Evolutionary conservation across 2,797 vertebrate genomes (phyloP).

Genomic region (Crocodylus rhombifer): DNA sequence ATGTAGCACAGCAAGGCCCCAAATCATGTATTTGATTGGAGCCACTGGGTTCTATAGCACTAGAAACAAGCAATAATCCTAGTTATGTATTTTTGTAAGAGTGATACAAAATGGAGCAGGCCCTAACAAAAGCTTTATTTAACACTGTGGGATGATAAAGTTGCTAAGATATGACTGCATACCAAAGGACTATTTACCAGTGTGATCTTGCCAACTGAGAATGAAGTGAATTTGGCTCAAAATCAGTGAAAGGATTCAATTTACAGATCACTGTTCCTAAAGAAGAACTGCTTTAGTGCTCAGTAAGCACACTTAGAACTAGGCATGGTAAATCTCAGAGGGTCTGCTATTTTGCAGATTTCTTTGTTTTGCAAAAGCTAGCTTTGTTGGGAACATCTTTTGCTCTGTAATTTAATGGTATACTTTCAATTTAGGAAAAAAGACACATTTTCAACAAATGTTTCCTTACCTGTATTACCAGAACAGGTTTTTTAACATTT

Average conservation of each 20-base stretch:
- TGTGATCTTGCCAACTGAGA: neutral
- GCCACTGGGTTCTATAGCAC: neutral
- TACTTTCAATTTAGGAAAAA: neutral
- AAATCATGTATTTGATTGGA: neutral
- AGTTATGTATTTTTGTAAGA: neutral
- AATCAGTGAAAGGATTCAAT: neutral
- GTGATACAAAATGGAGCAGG: rapidly evolving
- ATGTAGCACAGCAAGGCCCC: neutral
- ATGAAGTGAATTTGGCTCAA: constrained; percentile 38
- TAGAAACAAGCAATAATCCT: neutral
- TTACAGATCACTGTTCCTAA: neutral
- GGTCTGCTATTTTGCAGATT: neutral
- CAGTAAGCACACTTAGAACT: rapidly evolving
- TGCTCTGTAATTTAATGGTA: neutral
- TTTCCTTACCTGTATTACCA: neutral
- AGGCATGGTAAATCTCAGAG: neutral
- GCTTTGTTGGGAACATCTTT: neutral
- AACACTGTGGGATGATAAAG: neutral
- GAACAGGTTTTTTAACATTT: neutral
- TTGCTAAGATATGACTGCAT: neutral
- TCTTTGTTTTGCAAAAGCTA: neutral
- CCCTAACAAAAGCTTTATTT: neutral
- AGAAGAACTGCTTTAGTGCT: neutral
- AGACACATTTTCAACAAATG: neutral
- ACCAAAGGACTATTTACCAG: neutral